Conservation (phyloP, 1,140 invertebrate species). For the Pseudomyrmex gracilis region DNA sequence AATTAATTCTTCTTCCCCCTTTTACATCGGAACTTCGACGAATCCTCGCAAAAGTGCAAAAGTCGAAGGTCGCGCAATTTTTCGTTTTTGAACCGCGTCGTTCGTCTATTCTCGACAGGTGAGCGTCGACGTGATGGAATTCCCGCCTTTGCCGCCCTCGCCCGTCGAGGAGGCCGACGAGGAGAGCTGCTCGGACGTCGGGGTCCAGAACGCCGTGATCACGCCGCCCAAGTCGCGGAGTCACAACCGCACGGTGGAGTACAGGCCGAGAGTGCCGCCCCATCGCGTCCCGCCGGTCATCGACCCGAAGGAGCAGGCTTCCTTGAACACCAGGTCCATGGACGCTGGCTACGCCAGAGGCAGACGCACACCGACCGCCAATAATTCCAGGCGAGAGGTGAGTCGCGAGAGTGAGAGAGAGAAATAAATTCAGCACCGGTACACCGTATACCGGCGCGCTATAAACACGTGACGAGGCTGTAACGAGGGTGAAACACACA, state of each 20-base stretch:
- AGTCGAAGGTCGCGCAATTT: too few relatives aligned
- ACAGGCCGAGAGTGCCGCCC: constrained; percentile 89
- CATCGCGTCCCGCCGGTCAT: constrained; percentile 87
- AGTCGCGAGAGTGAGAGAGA: constrained; percentile 66
- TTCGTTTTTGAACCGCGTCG: not conserved
- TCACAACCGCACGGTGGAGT: constrained; percentile 83
- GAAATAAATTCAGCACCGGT: not conserved
- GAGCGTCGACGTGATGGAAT: constrained; percentile 87
- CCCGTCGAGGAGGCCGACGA: constrained; percentile 92
- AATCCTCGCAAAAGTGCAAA: too few relatives aligned
- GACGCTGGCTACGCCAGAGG: constrained; percentile 90
- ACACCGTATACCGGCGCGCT: not conserved
- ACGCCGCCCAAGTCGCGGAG: constrained; percentile 77
- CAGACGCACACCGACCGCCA: constrained; percentile 87
- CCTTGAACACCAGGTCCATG: constrained; percentile 92
- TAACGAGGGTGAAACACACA: too few relatives aligned
- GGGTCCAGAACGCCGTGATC: constrained; percentile 80
- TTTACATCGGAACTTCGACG: too few relatives aligned
- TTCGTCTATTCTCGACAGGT: constrained; percentile 80
- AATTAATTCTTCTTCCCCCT: too few relatives aligned
- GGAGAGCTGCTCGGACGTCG: constrained; percentile 90
- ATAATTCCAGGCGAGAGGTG: constrained; percentile 88
- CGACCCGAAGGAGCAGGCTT: constrained; percentile 86
- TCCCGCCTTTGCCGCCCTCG: constrained; percentile 92
- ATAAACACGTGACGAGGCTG: too few relatives aligned